Conservation (phyloP, 2,888 invertebrate genomes). For the Drosophila bunnanda region DNA sequence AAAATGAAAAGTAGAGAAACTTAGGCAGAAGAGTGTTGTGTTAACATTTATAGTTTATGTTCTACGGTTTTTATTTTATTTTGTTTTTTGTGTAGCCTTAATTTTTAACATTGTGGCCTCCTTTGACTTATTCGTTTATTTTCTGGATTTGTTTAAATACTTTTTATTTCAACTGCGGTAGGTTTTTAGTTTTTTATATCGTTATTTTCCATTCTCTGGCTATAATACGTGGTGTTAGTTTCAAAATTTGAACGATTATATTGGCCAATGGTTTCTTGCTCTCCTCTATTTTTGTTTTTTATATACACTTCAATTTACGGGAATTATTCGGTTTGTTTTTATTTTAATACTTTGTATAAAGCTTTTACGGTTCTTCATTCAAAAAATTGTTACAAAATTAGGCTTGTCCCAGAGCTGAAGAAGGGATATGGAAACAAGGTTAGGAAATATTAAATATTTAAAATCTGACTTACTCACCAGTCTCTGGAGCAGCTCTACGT, state of each 20-base stretch:
- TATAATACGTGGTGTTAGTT: conserved; percentile 57
- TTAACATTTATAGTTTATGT: conserved; percentile 64
- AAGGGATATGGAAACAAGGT: not conserved
- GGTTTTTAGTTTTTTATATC: conserved; percentile 59
- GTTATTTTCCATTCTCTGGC: conserved; percentile 31
- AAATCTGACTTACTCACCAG: conserved; percentile 40
- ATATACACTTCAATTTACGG: conserved; percentile 65
- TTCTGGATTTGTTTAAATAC: conserved; percentile 42
- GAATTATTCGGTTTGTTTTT: conserved; percentile 27
- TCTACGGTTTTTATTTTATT: conserved; percentile 54
- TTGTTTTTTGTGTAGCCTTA: conserved; percentile 26
- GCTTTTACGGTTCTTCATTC: conserved; percentile 61
- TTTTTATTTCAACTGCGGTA: conserved; percentile 63
- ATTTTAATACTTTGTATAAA: conserved; percentile 54
- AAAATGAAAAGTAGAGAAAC: conserved; percentile 67
- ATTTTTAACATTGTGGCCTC: conserved; percentile 45
- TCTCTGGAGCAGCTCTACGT: conserved; percentile 49
- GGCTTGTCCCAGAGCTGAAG: conserved; percentile 46
- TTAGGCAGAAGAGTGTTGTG: conserved; percentile 60
- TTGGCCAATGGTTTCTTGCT: conserved; percentile 61
- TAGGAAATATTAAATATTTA: not conserved
- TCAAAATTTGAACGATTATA: conserved; percentile 49
- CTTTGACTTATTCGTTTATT: conserved; percentile 45
- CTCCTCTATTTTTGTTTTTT: conserved; percentile 31
- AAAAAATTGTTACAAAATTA: conserved; percentile 43